Evolutionary conservation across 2,113 vertebrate genomes (phyloP).

Genomic region (Otis tarda): DNA sequence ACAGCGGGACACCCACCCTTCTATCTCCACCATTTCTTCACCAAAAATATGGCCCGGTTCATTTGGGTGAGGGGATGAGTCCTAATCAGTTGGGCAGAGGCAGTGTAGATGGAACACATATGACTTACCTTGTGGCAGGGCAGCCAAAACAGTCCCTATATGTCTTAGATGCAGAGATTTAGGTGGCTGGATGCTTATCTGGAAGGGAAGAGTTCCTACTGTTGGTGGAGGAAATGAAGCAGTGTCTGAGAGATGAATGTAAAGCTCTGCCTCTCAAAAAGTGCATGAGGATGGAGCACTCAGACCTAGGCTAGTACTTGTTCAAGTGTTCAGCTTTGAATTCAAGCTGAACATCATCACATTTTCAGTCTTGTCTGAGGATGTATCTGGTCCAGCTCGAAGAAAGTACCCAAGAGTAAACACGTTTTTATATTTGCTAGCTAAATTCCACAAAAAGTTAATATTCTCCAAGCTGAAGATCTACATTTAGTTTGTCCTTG

Average conservation of each 20-base stretch:
- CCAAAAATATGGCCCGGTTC: neutral
- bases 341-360: neutral
- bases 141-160: neutral
- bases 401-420: neutral
- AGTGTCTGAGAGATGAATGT: neutral
- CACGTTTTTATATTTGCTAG: neutral
- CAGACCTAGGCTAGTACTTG: neutral
- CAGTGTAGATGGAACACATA: neutral
- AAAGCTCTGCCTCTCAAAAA: neutral
- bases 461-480: neutral
- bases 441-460: neutral
- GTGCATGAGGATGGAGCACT: accelerated
- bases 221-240: neutral
- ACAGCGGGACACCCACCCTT: neutral
- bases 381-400: neutral
- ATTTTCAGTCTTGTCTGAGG: neutral
- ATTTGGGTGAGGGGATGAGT: neutral
- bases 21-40: neutral
- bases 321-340: neutral
- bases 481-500: neutral
- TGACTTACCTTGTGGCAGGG: neutral
- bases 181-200: neutral
- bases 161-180: neutral
- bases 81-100: neutral
- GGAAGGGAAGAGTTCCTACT: neutral